Evolutionary conservation across 1,140 invertebrate genomes (phyloP).

Genomic region (Drosophila nigromelanica): DNA sequence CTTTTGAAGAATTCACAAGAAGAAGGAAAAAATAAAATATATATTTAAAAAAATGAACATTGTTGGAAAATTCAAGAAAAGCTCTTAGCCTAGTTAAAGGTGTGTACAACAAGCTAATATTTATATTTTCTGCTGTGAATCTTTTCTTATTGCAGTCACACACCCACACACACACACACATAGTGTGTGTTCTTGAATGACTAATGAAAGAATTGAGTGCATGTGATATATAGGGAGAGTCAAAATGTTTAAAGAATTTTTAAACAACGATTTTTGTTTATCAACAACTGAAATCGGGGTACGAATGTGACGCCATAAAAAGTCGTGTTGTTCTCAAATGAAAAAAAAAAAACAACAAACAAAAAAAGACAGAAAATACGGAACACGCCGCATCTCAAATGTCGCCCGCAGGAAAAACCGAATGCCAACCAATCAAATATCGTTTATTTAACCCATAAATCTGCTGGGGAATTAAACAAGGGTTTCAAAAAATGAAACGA

Average conservation of each 20-base stretch:
- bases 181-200: constrained; percentile 19
- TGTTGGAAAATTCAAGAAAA: too few species aligned
- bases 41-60: too few species aligned
- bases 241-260: constrained; percentile 21
- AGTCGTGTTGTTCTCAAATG: constrained; percentile 10
- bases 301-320: constrained; percentile 21
- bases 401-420: constrained; percentile 57
- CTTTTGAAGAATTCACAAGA: too few species aligned
- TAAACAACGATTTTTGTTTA: constrained; percentile 16
- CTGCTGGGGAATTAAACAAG: constrained; percentile 58
- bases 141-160: constrained; percentile 6
- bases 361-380: background rate
- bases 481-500: constrained; percentile 16
- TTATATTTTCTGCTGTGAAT: background rate
- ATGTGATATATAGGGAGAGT: background rate
- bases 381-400: constrained; percentile 26
- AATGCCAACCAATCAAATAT: constrained; percentile 65
- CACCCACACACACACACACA: too few species aligned
- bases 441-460: constrained; percentile 81
- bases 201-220: constrained; percentile 11
- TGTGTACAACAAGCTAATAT: background rate
- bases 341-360: background rate
- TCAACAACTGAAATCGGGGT: constrained; percentile 22
- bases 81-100: background rate
- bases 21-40: too few species aligned